Percentiles rank a stretch among this genome's conserved stretches.
Evolutionary conservation across 2,888 invertebrate genomes (phyloP).

Genomic region (Synergus umbraculus): DNA sequence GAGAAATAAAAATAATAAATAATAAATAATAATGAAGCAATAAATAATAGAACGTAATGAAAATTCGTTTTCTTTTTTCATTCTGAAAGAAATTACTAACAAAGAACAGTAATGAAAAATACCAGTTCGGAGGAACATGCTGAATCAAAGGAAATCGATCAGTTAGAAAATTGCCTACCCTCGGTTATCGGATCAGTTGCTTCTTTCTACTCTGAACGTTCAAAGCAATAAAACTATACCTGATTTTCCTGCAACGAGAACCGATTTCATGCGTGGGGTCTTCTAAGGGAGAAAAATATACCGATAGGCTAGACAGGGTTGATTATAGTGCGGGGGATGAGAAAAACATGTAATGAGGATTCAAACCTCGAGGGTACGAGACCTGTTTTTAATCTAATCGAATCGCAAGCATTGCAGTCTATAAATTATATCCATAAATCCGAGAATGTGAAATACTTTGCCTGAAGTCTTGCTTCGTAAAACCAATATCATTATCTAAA

Average conservation of each 20-base stretch:
- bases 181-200: not conserved
- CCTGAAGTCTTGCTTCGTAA: not conserved
- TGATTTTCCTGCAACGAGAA: conserved; percentile 18
- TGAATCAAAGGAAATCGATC: not conserved
- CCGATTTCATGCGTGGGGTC: conserved; percentile 28
- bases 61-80: not conserved
- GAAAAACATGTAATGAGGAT: conserved; percentile 11
- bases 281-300: conserved; percentile 27
- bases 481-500: not conserved
- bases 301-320: conserved; percentile 30
- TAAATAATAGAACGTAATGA: not conserved
- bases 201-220: conserved; percentile 7
- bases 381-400: conserved; percentile 33
- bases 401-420: conserved; percentile 17
- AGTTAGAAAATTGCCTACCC: not conserved
- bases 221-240: not conserved
- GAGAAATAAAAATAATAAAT: not conserved
- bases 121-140: not conserved
- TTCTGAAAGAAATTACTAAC: not conserved
- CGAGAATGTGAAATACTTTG: not conserved
- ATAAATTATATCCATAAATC: conserved; percentile 25
- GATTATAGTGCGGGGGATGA: conserved; percentile 28
- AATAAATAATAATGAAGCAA: not conserved
- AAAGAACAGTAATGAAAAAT: not conserved
- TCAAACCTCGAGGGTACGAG: conserved; percentile 19